Base-by-base conservation (phyloP, 2,888 invertebrate species). In the Lycophotia porphyrea region DNA sequence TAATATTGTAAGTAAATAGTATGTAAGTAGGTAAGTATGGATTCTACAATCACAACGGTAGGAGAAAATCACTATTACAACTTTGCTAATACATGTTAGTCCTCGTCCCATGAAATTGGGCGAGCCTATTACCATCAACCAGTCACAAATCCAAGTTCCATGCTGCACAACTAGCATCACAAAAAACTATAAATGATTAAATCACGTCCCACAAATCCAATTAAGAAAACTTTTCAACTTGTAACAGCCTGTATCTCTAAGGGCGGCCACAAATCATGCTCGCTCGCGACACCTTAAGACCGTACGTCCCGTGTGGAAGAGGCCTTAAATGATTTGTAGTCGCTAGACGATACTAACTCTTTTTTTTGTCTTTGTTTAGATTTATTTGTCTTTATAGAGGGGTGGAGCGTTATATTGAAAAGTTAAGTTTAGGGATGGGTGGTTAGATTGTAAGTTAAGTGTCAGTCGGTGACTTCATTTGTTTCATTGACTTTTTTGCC, bases 321-420 rank as follows among this genome's bases (percentile, higher is more conserved):
- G 86, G 88, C 88, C 90, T 91, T 91, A 92, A 92, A 90, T 93
- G 94, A 94, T 94, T 94, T 94, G 93, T 93, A 31, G 78, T 9
- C 78, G 15, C 81, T n/a, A 80, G 78, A 74, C 74, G 81, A 18
- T 49, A 81, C 3, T 78, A 74, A 74, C 74, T 78, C 77, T 80
- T 77, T 78, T 77, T 70, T 70, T 77, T 60, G 63, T 60, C 31
- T 58, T 58, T 58, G 64, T 81, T 78, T 74, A 49, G 55, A 65
- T 78, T 78, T 78, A 78, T 78, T 65, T 76, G 60, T 58, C 39
- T 55, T 15, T 36, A n/a, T 31, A 31, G 7, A 8, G 18, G 34
- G 55, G 18, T 44, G 74, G 2, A 27, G 61, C 49, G 31, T 21
- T 76, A 21, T 76, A 18, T 21, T 18, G 55, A 7, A 39, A 75